Evolutionary conservation across 2,113 vertebrate species (phyloP).

Genomic region (Motacilla tschutschensis): DNA sequence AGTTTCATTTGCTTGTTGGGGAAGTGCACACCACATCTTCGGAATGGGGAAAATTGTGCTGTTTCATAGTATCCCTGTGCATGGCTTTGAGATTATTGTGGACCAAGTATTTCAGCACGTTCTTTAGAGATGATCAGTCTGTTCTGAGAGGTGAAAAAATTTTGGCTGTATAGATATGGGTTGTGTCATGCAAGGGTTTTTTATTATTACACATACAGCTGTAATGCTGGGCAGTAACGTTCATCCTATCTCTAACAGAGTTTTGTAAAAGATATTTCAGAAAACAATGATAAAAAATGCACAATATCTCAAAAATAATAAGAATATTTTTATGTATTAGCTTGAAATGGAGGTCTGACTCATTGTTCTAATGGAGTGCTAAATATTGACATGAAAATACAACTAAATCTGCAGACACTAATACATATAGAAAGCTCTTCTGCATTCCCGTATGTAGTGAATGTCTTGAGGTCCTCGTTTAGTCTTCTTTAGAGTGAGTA

Average conservation of each 20-base stretch:
- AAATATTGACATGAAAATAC: not conserved
- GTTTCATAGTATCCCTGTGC: not conserved
- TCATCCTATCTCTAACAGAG: not conserved
- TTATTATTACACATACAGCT: not conserved
- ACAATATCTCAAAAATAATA: not conserved
- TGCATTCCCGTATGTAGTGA: not conserved
- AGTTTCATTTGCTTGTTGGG: not conserved
- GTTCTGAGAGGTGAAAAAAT: not conserved
- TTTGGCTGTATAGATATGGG: not conserved
- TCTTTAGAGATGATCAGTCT: not conserved
- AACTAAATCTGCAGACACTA: not conserved
- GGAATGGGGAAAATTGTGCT: not conserved
- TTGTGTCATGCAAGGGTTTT: not conserved
- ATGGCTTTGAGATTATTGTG: not conserved
- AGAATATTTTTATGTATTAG: not conserved
- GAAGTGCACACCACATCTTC: not conserved
- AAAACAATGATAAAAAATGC: not conserved
- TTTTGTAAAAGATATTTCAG: not conserved
- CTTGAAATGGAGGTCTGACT: not conserved
- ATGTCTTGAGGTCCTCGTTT: not conserved
- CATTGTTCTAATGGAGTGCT: not conserved
- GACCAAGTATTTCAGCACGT: not conserved
- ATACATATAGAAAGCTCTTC: not conserved
- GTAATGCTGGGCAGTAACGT: not conserved
- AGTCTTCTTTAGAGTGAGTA: not conserved